Conservation (phyloP, 1,140 invertebrate species). For the Telenomus remus region DNA sequence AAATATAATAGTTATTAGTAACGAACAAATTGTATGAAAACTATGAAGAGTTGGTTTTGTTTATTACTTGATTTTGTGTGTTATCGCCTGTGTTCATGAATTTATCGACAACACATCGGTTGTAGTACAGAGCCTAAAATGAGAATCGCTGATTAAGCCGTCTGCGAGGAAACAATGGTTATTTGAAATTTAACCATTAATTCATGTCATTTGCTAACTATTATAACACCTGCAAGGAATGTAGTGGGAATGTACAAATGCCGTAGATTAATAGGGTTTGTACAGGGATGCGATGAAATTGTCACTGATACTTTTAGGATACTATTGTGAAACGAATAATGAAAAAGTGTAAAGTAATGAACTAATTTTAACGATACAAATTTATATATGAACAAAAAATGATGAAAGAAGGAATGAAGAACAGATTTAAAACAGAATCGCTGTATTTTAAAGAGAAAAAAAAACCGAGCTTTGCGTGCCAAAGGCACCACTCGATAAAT, state of each 20-base stretch:
- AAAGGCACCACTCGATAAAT: slow-evolving; percentile 63
- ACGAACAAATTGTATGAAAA: too few relatives aligned
- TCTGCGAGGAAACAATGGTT: too few relatives aligned
- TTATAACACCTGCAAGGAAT: slow-evolving; percentile 35
- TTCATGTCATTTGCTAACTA: too few relatives aligned
- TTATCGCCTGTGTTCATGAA: too few relatives aligned
- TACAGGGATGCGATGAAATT: slow-evolving; percentile 67
- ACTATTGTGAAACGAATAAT: slow-evolving; percentile 40
- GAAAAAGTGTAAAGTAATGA: slow-evolving; percentile 48
- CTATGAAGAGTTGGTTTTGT: too few relatives aligned
- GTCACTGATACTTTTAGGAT: slow-evolving; percentile 42
- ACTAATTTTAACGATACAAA: slow-evolving; percentile 57
- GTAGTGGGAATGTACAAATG: slow-evolving; percentile 65
- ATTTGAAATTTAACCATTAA: too few relatives aligned
- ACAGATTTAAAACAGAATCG: slow-evolving; percentile 19
- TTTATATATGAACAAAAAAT: slow-evolving; percentile 46
- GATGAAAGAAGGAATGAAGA: slow-evolving; percentile 16
- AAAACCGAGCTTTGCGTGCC: slow-evolving; percentile 67
- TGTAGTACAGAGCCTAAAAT: too few relatives aligned
- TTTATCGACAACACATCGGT: too few relatives aligned
- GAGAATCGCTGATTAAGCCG: too few relatives aligned
- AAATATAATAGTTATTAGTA: too few relatives aligned
- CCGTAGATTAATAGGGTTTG: slow-evolving; percentile 66
- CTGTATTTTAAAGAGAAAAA: slow-evolving; percentile 72
- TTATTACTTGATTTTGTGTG: too few relatives aligned